Conservation (phyloP, 2,113 vertebrate genomes). For the Ptyas mucosa region DNA sequence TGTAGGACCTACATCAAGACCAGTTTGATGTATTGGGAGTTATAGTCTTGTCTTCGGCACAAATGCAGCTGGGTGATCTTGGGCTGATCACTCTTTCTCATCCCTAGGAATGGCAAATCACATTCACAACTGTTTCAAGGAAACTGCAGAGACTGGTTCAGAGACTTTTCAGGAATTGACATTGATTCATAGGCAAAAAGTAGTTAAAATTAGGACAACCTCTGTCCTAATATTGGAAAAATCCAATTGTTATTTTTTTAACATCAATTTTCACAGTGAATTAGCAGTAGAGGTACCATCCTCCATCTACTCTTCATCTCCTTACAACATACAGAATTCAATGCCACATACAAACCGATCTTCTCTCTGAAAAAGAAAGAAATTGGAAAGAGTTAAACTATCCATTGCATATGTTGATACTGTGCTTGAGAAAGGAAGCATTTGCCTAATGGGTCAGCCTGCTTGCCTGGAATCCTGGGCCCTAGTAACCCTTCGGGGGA, state of each 20-base stretch:
- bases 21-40: not conserved
- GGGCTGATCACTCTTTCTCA: not conserved
- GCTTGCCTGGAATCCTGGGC: not conserved
- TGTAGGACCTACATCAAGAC: not conserved
- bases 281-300: not conserved
- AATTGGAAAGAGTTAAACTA: not conserved
- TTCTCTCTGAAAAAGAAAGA: not conserved
- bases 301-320: not conserved
- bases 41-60: not conserved
- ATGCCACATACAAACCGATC: not conserved
- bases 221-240: not conserved
- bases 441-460: fast-evolving
- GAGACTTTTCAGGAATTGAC: not conserved
- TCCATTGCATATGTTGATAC: fast-evolving
- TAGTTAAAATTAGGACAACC: not conserved
- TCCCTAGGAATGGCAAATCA: not conserved
- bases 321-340: not conserved
- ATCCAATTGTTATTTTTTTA: not conserved
- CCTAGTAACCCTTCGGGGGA: not conserved
- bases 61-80: not conserved
- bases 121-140: not conserved
- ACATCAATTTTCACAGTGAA: not conserved
- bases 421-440: not conserved
- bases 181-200: not conserved
- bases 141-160: not conserved